Conservation (phyloP, 2,113 vertebrate genomes). For the Hymenochirus boettgeri region DNA sequence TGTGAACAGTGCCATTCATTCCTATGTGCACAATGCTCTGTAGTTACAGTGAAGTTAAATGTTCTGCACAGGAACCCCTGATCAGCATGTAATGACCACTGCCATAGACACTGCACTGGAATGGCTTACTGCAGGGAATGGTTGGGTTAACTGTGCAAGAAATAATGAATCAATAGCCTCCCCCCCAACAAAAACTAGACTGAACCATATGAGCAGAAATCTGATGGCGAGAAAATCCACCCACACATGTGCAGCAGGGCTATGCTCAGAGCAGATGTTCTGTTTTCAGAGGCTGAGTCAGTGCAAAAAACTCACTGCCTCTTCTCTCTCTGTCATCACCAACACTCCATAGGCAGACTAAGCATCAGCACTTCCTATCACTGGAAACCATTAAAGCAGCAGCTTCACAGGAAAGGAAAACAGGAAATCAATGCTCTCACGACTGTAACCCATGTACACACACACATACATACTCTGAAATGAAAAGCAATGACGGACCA, state of each 20-base stretch:
- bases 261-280: slow-evolving; percentile 30
- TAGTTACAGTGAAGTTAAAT: too few relatives aligned
- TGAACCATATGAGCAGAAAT: slow-evolving; percentile 24
- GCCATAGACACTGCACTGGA: too few relatives aligned
- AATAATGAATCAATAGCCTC: too few relatives aligned
- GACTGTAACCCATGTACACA: not conserved
- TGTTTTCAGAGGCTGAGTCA: slow-evolving; percentile 34
- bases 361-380: slow-evolving; percentile 17
- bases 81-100: too few relatives aligned
- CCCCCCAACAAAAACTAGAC: too few relatives aligned
- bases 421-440: slow-evolving; percentile 20
- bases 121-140: too few relatives aligned
- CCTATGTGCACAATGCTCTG: too few relatives aligned
- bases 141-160: too few relatives aligned
- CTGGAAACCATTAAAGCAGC: slow-evolving; percentile 23
- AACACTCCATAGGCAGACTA: slow-evolving; percentile 3
- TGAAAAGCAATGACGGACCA: too few relatives aligned
- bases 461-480: too few relatives aligned
- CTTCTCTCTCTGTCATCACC: slow-evolving; percentile 12
- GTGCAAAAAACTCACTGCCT: slow-evolving; percentile 19
- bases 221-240: slow-evolving; percentile 31
- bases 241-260: slow-evolving; percentile 31
- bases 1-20: too few relatives aligned
- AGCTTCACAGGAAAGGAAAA: slow-evolving; percentile 21
- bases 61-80: too few relatives aligned